Evolutionary conservation across 2,797 vertebrate species (phyloP).

Genomic region (Sandelia bainsii): DNA sequence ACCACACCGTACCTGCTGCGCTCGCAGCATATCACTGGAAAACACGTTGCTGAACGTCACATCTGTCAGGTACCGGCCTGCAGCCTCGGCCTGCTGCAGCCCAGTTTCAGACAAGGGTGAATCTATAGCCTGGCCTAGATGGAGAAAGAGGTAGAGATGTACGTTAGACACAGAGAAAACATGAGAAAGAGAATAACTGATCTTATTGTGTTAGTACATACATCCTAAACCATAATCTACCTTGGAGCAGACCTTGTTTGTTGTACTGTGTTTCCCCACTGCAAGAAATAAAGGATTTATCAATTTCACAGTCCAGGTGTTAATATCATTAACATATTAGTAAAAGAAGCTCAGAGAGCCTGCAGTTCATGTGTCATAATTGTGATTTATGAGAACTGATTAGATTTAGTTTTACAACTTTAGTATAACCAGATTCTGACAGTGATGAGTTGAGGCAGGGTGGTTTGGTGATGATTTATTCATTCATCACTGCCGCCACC

Average conservation of each 20-base stretch:
- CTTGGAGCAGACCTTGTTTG: slow-evolving; percentile 93
- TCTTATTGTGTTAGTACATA: not conserved
- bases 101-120: slow-evolving; percentile 88
- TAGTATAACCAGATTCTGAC: no score
- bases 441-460: no score
- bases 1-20: slow-evolving; percentile 84
- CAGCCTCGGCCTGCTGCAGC: slow-evolving; percentile 88
- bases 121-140: slow-evolving; percentile 90
- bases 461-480: not conserved
- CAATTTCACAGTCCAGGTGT: not conserved
- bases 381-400: not conserved
- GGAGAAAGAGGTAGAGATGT: not conserved
- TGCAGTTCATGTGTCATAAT: not conserved
- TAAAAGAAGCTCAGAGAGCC: not conserved
- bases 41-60: slow-evolving; percentile 89
- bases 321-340: not conserved
- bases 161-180: not conserved
- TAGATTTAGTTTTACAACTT: no score
- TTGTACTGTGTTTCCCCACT: slow-evolving; percentile 94
- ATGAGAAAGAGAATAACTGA: not conserved
- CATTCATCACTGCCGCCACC: not conserved
- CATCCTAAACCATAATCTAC: slow-evolving; percentile 64
- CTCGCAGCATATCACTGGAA: slow-evolving; percentile 90
- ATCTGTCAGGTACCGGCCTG: slow-evolving; percentile 87
- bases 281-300: slow-evolving; percentile 33